These are phyloP conservation scores for Oeneis ivallda DNA, from an alignment of 2,888 invertebrate species.

Conservation along the genomic window DNA sequence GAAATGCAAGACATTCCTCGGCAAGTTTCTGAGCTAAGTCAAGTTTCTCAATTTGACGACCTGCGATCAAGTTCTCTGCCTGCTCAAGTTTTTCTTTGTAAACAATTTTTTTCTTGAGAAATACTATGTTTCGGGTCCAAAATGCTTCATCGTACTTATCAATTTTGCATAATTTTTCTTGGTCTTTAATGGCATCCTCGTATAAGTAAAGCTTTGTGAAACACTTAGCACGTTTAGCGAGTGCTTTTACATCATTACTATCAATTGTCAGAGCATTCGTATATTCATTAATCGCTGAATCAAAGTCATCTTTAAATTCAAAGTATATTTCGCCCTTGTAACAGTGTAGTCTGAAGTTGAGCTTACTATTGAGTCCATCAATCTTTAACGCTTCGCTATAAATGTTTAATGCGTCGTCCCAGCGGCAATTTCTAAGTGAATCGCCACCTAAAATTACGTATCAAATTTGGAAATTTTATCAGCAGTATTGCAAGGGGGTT, in stretches of 20 bases:
- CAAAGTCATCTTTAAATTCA: neutral
- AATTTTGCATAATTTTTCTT: neutral
- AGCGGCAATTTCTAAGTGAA: neutral
- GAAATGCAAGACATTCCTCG: neutral
- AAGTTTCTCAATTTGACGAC: too few relatives aligned
- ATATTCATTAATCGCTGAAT: neutral
- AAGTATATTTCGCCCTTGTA: neutral
- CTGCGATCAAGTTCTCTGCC: neutral
- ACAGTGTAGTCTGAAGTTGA: neutral
- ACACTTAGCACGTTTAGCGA: neutral
- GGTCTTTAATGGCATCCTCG: neutral
- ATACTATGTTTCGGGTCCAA: neutral
- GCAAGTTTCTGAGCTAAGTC: neutral
- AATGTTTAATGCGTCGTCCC: neutral
- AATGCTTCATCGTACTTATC: neutral
- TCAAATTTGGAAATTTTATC: too few relatives aligned
- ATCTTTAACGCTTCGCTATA: neutral
- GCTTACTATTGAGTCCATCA: neutral
- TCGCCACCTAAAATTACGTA: neutral
- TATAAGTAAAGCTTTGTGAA: neutral
- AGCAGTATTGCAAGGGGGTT: too few relatives aligned
- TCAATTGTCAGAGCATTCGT: neutral
- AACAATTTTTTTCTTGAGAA: neutral
- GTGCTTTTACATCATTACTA: neutral
- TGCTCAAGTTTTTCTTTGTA: neutral